These are phyloP conservation scores for Gryllus longicercus DNA, from an alignment of 2,888 invertebrate species.

Conservation along the genomic window DNA sequence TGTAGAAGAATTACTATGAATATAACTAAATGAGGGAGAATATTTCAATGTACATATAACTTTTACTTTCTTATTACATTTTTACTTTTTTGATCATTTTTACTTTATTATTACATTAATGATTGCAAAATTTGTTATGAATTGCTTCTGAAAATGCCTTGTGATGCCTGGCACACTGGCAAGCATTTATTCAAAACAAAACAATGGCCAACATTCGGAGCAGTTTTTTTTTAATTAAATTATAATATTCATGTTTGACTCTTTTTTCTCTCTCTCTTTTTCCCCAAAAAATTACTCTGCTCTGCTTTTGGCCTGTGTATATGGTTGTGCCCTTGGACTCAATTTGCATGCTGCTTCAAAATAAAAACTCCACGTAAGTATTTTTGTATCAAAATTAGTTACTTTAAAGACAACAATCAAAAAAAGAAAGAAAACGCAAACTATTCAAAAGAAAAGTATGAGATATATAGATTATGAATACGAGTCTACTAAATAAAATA, in stretches of 20 bases:
- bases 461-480: not conserved
- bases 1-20: not conserved
- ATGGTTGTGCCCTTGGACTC: conserved; percentile 75
- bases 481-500: conserved; percentile 4
- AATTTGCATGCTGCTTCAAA: conserved; percentile 71
- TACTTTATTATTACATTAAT: conserved; percentile 17
- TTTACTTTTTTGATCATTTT: conserved; percentile 17
- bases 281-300: conserved; percentile 71
- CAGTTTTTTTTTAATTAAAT: conserved; percentile 21
- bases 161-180: conserved; percentile 17
- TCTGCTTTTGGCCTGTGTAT: conserved; percentile 72
- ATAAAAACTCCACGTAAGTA: conserved; percentile 71
- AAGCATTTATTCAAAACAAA: conserved; percentile 17
- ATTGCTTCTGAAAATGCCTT: conserved; percentile 17
- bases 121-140: conserved; percentile 17
- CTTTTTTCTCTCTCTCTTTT: conserved; percentile 62
- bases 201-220: conserved; percentile 22
- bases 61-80: conserved; percentile 9
- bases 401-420: conserved; percentile 21
- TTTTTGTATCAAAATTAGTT: conserved; percentile 40
- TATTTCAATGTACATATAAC: not conserved
- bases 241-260: conserved; percentile 33
- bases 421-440: conserved; percentile 17
- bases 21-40: not conserved
- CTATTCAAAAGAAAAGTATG: not conserved